Evolutionary conservation across 2,113 vertebrate species (phyloP), one percentile per base, ranked within the genome.

Genomic region (Scopus umbretta): DNA sequence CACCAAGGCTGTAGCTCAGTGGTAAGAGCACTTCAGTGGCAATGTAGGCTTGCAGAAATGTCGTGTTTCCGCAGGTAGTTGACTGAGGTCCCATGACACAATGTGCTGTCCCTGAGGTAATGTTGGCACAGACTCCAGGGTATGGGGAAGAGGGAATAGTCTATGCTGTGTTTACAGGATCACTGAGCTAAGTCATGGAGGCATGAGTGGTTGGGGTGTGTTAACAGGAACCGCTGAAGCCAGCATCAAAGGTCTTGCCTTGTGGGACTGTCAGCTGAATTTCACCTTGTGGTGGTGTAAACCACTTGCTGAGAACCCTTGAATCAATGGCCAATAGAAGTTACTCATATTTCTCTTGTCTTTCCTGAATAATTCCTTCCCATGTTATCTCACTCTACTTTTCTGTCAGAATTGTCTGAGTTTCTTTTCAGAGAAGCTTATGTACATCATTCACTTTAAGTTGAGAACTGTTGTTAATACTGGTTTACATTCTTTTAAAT

Each of bases 91-190:
- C 70, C 2, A 2, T 63, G 56, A 59, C 65, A 11, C 13, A 14
- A 5, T 8, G 20, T 65, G 29, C 16, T 0, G 2, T 30, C 17
- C 18, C 65, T 30, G 40, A n/a, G 29, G 16, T 55, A 49, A 4
- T 49, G 36, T 13, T 49, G 56, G 66, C 43, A 40, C 4, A 13
- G 53, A 9, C 32, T 50, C 7, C 17, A 50, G 74, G 11, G 15
- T n/a, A 34, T 0, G 0, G 30, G 10, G 38, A n/a, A 42, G 21
- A 80, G 40, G 22, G 30, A 63, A 7, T 10, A 19, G 38, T 42
- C 49, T 34, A 12, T 56, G 52, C 42, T 71, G 9, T 47, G 23
- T n/a, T n/a, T n/a, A n/a, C n/a, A n/a, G n/a, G n/a, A n/a, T 45
- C 27, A 13, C 55, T 65, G 42, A 52, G 52, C 42, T 70, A 42